phyloP scores from a whole-genome alignment of 1,140 invertebrate genomes.

The Melitaea cinxia region DNA sequence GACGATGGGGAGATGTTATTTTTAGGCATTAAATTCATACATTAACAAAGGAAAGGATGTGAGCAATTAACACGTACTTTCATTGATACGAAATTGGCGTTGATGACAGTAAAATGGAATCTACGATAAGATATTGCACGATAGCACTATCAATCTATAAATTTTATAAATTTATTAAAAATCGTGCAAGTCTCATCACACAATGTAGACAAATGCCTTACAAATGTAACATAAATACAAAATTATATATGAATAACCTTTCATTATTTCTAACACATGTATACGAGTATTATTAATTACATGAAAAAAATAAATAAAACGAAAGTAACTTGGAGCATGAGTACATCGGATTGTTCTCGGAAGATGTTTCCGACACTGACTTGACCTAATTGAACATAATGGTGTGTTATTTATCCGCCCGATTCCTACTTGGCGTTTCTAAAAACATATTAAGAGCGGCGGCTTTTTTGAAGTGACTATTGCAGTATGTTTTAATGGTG shows the following conservation, averaged over 20 bases:
- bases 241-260: too few species aligned
- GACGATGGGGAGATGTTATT: slow-evolving; percentile 70
- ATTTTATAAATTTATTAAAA: neutral
- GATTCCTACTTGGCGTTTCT: slow-evolving; percentile 60
- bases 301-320: slow-evolving; percentile 66
- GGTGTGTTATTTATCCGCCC: slow-evolving; percentile 67
- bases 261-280: slow-evolving; percentile 5
- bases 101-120: slow-evolving; percentile 38
- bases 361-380: slow-evolving; percentile 68
- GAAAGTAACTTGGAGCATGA: slow-evolving; percentile 73
- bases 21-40: slow-evolving; percentile 76
- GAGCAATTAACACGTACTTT: slow-evolving; percentile 75
- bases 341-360: slow-evolving; percentile 73
- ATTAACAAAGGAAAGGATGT: slow-evolving; percentile 77
- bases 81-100: slow-evolving; percentile 41
- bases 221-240: too few species aligned
- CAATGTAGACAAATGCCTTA: too few species aligned
- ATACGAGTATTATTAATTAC: too few species aligned
- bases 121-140: slow-evolving; percentile 42
- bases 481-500: slow-evolving; percentile 43
- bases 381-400: slow-evolving; percentile 81
- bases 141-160: slow-evolving; percentile 8
- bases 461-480: slow-evolving; percentile 41
- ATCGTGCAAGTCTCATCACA: too few species aligned
- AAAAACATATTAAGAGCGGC: slow-evolving; percentile 58